Evolutionary conservation across 2,888 invertebrate species (phyloP), one percentile per base, ranked within the genome.

Genomic region (Caenorhabditis doughertyi): DNA sequence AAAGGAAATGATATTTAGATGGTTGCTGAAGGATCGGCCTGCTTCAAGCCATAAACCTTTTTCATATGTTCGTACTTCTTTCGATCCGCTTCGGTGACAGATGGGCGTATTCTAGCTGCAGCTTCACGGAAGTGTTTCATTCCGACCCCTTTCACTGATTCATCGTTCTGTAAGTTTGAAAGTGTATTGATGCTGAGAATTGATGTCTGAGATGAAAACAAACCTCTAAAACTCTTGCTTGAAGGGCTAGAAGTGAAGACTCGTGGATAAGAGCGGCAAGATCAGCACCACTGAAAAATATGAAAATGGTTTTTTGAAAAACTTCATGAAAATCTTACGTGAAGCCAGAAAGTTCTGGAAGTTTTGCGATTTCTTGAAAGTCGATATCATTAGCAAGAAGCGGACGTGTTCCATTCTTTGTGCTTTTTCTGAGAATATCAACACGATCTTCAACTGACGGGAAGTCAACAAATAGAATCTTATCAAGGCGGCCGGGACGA

Each of bases 401-500:
- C 0, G 97, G 97, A 88, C 94, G 94, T 0, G 95, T 95, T 18
- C 96, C 96, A 91, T 95, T 94, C 95, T 89, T 90, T 7, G 91
- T 91, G 25, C 79, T 79, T 68, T 91, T 91, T 42, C 94, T 94
- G 21, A 99, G 93, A 88, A 99, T 98, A 87, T 97, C 97, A 0
- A 94, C 94, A 79, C 98, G 94, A 91, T 97, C 98, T 13, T 94
- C 92, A 3, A 94, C 92, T 3, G 94, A 94, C 0, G 98, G 98
- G 91, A 99, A 93, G 0, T 96, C 97, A 1, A 98, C 96, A 91
- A 95, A 97, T 79, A 97, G 93, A 73, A 96, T 95, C 92, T 96
- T 95, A 92, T 97, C 97, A 81, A 98, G 93, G 86, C 98, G 94
- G 0, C 98, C 98, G 0, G 95, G 95, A 90, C 97, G 94, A 81